Percentiles rank a stretch among this genome's conserved stretches.
Evolutionary conservation across 2,888 invertebrate genomes (phyloP).

Genomic region (Biston betularia): DNA sequence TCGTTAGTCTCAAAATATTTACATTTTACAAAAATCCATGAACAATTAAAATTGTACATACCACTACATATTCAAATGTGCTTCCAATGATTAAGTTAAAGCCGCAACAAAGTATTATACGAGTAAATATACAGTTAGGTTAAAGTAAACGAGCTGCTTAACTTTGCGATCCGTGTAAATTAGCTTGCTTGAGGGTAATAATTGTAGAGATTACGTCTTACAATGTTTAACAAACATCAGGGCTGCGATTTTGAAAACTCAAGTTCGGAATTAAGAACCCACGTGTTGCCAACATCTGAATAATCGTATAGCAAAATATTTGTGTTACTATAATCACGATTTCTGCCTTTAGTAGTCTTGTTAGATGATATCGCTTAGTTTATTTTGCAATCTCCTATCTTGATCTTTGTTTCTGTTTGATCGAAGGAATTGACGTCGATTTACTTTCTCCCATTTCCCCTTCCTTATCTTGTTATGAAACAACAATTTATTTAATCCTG

Average conservation of each 20-base stretch:
- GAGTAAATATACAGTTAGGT: constrained; percentile 27
- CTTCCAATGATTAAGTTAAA: constrained; percentile 10
- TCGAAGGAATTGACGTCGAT: constrained; percentile 28
- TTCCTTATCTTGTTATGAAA: constrained; percentile 19
- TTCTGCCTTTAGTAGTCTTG: constrained; percentile 17
- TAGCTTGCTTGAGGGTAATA: constrained; percentile 62
- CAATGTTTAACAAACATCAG: constrained; percentile 56
- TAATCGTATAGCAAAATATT: constrained; percentile 25
- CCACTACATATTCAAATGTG: background rate
- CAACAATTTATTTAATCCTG: constrained; percentile 11
- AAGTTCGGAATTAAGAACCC: background rate
- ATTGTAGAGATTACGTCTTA: constrained; percentile 53
- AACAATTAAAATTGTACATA: background rate
- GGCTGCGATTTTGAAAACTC: constrained; percentile 45
- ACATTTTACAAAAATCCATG: too few species aligned
- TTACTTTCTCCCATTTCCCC: constrained; percentile 29
- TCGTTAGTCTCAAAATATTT: too few species aligned
- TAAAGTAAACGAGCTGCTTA: constrained; percentile 44
- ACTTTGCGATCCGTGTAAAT: constrained; percentile 56
- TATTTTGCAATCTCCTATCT: constrained; percentile 29
- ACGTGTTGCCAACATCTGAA: constrained; percentile 2
- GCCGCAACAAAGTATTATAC: constrained; percentile 26
- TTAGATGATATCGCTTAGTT: constrained; percentile 28
- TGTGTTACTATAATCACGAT: constrained; percentile 27
- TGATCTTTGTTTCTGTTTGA: constrained; percentile 24